Evolutionary conservation across 2,797 vertebrate species (phyloP), one percentile per base, ranked within the genome.

Genomic region (Hippoglossus hippoglossus): DNA sequence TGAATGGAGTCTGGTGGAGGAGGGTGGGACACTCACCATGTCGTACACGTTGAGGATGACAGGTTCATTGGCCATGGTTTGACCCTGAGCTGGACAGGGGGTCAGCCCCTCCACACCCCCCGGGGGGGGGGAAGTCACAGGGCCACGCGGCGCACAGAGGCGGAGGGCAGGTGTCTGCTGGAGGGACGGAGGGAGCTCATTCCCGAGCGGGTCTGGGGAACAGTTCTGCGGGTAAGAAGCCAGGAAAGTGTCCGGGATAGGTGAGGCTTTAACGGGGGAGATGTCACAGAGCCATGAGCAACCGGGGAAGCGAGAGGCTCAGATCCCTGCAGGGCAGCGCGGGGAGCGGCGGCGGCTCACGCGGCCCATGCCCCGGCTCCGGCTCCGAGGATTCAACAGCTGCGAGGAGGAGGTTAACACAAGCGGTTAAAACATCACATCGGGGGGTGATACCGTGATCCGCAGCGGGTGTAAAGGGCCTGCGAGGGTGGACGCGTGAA

Each of bases 31-130:
- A 79, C 96, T 96, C 94, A 98, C 97, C 97, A 98, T 98, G 87
- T 98, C 96, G 92, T 97, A 98, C 73, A 98, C 96, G 90, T 97
- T 98, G 77, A 97, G 95, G 92, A 98, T 97, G 87, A 97, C 97
- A 1, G 96, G 96, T 96, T 97, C 96, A 95, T 93, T 98, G 91
- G 96, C 97, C 97, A 98, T 98, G 91, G 90, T 94, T 91, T 83
- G 72, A 75, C 86, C 89, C 92, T 94, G 94, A 94, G 95, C 87
- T 84, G 92, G 58, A 89, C 19, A 3, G 22, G 75, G 55, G 26
- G 58, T 71, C 82, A 64, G 87, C 73, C 65, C 67, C 85, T 83
- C 84, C 77, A 73, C 81, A 87, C 77, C 89, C 88, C 89, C 87
- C 3, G 34, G 22, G 1, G 22, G 39, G 80, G 80, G 73, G 71